These are phyloP conservation scores for Apocrypta bakeri DNA, from an alignment of 1,140 invertebrate species.

Conservation along the genomic window DNA sequence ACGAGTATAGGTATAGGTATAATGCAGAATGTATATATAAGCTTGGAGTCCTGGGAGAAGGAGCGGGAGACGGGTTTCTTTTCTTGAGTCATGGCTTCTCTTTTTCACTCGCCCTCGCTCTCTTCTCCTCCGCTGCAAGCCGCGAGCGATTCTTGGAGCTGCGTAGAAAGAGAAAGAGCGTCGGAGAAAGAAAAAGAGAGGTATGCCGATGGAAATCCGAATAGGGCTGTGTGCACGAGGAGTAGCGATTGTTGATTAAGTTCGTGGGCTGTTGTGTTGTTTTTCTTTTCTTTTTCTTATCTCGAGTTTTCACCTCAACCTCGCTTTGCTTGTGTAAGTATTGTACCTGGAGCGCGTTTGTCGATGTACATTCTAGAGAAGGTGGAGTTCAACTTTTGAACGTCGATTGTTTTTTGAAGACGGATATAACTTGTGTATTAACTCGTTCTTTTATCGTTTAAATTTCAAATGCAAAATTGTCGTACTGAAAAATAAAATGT, in stretches of 20 bases:
- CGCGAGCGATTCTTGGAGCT: conserved; percentile 11
- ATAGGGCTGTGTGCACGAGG: conserved; percentile 1
- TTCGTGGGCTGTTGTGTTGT: background rate
- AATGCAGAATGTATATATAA: background rate
- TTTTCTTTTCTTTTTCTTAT: conserved; percentile 5
- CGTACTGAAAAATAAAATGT: too few relatives aligned
- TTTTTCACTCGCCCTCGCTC: conserved; percentile 17
- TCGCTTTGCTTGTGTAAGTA: too few relatives aligned
- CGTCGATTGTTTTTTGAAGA: background rate
- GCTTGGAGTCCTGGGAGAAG: background rate
- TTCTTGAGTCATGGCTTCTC: conserved; percentile 25
- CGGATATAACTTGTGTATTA: background rate
- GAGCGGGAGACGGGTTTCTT: conserved; percentile 43
- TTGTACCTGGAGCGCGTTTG: background rate
- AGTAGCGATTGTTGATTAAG: conserved; percentile 8
- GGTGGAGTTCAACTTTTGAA: background rate
- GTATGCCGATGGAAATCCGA: conserved; percentile 21
- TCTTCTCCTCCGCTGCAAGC: background rate
- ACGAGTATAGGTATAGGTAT: too few relatives aligned
- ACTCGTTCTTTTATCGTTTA: background rate
- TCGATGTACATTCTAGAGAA: background rate
- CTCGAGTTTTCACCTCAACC: background rate
- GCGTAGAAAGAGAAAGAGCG: conserved; percentile 15
- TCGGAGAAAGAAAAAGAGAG: background rate
- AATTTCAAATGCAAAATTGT: background rate